These are phyloP conservation scores for Drosophila buzzatii DNA, from an alignment of 2,888 invertebrate genomes.

Conservation along the genomic window DNA sequence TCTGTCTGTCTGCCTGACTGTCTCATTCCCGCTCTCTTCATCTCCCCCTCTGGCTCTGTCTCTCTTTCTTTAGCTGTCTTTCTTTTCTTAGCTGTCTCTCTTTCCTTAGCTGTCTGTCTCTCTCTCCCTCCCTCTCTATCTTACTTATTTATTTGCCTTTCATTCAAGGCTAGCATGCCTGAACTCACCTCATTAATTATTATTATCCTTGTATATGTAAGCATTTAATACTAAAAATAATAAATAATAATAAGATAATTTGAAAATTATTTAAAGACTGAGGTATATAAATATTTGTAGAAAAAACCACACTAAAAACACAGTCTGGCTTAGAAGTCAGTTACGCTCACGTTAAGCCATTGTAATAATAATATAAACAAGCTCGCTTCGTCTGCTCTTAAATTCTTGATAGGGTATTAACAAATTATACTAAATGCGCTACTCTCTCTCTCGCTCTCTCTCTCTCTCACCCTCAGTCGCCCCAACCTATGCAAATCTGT, in stretches of 20 bases:
- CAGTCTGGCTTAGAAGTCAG: conserved; percentile 1
- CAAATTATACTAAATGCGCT: conserved; percentile 20
- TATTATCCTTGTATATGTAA: background rate
- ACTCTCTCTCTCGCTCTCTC: background rate
- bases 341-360: background rate
- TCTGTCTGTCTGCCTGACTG: no score
- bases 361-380: conserved; percentile 22
- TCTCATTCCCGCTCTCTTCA: background rate
- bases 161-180: background rate
- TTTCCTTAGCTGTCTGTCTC: background rate
- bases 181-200: background rate
- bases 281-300: background rate
- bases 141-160: background rate
- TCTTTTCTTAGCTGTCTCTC: background rate
- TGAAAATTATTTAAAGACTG: background rate
- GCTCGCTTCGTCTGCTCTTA: background rate
- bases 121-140: background rate
- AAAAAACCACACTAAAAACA: background rate
- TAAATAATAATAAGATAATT: background rate
- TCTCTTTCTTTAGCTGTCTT: background rate
- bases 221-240: background rate
- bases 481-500: background rate
- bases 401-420: conserved; percentile 10
- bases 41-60: background rate
- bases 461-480: background rate